Conservation (phyloP, 2,113 vertebrate species). For the Pseudolaguvia tuberculata region DNA sequence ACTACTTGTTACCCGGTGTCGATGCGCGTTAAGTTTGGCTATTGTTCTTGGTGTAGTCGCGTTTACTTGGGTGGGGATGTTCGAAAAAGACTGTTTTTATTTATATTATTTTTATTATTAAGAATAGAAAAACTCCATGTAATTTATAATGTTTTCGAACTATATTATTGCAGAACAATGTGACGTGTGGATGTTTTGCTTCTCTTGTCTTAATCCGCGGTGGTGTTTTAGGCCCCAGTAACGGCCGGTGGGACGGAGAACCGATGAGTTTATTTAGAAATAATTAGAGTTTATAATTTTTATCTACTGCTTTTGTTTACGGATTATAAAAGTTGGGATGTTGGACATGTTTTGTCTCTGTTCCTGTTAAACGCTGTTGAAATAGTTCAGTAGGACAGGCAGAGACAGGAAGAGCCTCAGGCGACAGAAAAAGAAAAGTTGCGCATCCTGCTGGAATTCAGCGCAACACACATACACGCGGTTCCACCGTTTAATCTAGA, state of each 20-base stretch:
- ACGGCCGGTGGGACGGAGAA: background rate
- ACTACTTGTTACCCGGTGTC: background rate
- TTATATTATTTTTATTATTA: too few species aligned
- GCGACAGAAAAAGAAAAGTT: background rate
- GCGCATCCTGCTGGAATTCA: too few species aligned
- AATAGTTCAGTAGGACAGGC: background rate
- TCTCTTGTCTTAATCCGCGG: too few species aligned
- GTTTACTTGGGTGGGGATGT: conserved; percentile 7
- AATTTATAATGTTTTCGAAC: too few species aligned
- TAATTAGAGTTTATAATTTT: background rate
- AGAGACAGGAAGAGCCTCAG: background rate
- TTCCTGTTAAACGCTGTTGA: background rate
- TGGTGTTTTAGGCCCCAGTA: background rate
- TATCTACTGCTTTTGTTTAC: too few species aligned
- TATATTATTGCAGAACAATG: too few species aligned
- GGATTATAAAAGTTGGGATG: background rate
- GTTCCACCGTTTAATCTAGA: too few species aligned
- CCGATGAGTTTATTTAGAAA: conserved; percentile 29
- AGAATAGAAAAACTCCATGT: too few species aligned
- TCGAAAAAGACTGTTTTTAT: background rate
- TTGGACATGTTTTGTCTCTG: too few species aligned
- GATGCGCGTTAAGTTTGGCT: background rate
- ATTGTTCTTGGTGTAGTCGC: background rate
- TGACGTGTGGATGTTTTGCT: too few species aligned
- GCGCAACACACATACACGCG: too few species aligned